A percentile compares a stretch with the other conserved stretches of the same genome.
phyloP scores from a whole-genome alignment of 92 coral and sea anemone species.

The Zoanthus sansibaricus region DNA sequence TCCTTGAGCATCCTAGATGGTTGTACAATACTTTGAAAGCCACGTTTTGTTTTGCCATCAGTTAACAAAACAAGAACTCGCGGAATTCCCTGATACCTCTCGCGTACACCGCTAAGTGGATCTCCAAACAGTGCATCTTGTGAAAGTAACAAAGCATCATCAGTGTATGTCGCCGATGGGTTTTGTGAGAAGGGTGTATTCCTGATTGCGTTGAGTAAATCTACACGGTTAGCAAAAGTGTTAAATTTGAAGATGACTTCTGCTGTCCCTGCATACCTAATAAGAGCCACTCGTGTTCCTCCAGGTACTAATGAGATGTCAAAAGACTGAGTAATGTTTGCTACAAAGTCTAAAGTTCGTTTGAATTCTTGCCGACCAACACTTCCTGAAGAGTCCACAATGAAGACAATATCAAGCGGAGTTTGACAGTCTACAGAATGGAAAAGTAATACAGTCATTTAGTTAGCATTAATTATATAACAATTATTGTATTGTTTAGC shows the following conservation, averaged over 20 bases:
- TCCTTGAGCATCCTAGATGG: conserved; percentile 61
- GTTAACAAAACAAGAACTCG: conserved; percentile 75
- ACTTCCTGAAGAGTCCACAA: conserved; percentile 75
- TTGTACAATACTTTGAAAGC: conserved; percentile 37
- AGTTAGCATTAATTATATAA: no score
- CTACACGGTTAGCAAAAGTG: conserved; percentile 45
- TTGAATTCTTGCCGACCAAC: conserved; percentile 48
- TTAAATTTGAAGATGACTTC: conserved; percentile 64
- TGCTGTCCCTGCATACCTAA: conserved; percentile 54
- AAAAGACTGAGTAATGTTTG: conserved; percentile 57
- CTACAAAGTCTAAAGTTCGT: conserved; percentile 57
- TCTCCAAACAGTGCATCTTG: conserved; percentile 45
- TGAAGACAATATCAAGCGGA: conserved; percentile 71
- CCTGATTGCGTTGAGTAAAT: conserved; percentile 55
- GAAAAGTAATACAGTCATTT: no score
- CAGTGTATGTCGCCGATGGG: conserved; percentile 55
- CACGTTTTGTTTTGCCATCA: conserved; percentile 63
- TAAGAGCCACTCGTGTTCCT: conserved; percentile 72
- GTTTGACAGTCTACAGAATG: conserved; percentile 61
- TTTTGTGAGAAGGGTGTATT: conserved; percentile 11
- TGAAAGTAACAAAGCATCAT: conserved; percentile 59
- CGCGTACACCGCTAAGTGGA: conserved; percentile 61
- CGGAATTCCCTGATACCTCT: conserved; percentile 54
- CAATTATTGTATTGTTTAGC: no score
- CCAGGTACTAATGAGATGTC: conserved; percentile 36